Conservation (phyloP, 2,888 invertebrate genomes). For the Yponomeuta malinellus region DNA sequence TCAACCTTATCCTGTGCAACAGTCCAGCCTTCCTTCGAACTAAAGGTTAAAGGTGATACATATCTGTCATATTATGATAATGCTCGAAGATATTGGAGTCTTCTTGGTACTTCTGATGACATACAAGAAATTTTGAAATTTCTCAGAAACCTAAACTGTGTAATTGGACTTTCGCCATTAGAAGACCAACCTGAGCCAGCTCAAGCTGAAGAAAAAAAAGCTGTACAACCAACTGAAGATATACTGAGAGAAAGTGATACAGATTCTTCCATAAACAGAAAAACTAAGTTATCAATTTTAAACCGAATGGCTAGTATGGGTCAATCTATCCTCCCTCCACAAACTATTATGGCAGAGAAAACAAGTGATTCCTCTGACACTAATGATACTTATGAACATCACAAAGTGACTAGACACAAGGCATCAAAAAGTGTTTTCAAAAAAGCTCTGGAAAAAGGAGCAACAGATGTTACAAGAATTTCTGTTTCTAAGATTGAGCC, state of each 20-base stretch:
- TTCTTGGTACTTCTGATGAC: constrained; percentile 45
- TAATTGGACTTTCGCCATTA: constrained; percentile 32
- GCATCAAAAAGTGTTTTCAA: constrained; percentile 34
- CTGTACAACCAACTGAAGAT: constrained; percentile 13
- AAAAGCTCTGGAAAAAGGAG: constrained; percentile 33
- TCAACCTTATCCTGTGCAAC: constrained; percentile 46
- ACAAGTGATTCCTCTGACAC: constrained; percentile 59
- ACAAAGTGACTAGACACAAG: constrained; percentile 45
- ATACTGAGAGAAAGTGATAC: constrained; percentile 51
- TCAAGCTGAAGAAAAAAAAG: constrained; percentile 20
- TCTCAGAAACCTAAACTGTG: constrained; percentile 35
- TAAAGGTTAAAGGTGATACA: constrained; percentile 44
- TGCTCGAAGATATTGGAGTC: constrained; percentile 51
- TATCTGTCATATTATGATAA: constrained; percentile 59
- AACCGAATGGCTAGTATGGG: constrained; percentile 65
- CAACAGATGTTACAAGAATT: constrained; percentile 29
- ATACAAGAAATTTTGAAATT: constrained; percentile 39
- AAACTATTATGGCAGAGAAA: constrained; percentile 29
- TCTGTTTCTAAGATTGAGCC: constrained; percentile 20
- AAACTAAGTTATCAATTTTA: constrained; percentile 56
- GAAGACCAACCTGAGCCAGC: constrained; percentile 29
- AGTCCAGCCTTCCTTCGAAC: constrained; percentile 37
- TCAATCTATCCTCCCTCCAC: constrained; percentile 55
- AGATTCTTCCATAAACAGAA: constrained; percentile 47
- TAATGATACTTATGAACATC: constrained; percentile 35